Base-by-base conservation (phyloP, 1,140 invertebrate genomes). In the Drosophila athabasca region DNA sequence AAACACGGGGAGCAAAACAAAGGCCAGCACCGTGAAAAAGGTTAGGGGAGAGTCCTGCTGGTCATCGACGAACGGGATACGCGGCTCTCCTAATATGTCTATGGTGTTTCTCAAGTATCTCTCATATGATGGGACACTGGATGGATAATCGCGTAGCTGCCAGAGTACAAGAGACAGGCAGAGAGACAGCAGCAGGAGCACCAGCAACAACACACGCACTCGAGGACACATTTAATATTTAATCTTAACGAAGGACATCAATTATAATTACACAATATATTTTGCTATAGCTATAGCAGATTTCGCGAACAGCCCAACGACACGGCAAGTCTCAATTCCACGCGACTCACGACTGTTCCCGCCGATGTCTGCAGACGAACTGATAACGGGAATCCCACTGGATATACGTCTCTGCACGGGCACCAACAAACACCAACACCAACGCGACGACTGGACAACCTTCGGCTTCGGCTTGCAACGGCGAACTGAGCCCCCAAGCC, bases 21-120 rank as follows among this genome's bases (percentile, higher is more conserved):
- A 71, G 69, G 70, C 49, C 68, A 74, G 26, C 50, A 48, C 45
- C 46, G 24, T 39, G 15, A 62, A 54, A 49, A 65, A 57, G 4
- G 29, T 19, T 9, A 6, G 6, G 60, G 22, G 13, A 41, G 22
- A 29, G 46, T 66, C 35, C 58, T 75, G 64, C 39, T 51, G 46
- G 29, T 70, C 71, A 79, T 79, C 79, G 75, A 77, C 65, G 76
- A 67, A 72, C 69, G 80, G 62, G 62, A 62, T 76, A 84, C 76
- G 72, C 77, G 68, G 59, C 65, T 66, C 45, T 52, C 66, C 55
- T 41, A 31, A 58, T 49, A 48, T 71, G 51, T 62, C 45, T 64
- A 52, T 59, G 58, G 41, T 64, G 53, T 68, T 45, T 61, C 50
- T 50, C 48, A 11, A 39, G 35, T 11, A 19, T 65, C 54, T 39